Conservation (phyloP, 2,888 invertebrate species). For the Diarsia rubi region DNA sequence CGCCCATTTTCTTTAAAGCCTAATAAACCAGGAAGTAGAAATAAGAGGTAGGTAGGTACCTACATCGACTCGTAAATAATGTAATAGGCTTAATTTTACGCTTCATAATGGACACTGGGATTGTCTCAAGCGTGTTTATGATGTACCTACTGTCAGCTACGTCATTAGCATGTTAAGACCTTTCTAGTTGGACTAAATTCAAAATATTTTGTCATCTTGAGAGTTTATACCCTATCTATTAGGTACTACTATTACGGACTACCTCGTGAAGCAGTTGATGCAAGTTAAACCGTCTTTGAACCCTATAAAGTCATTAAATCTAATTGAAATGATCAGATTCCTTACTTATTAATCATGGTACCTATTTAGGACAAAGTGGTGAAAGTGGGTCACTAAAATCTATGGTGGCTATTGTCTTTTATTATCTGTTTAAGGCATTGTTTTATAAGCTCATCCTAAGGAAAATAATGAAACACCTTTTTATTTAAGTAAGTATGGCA, state of each 20-base stretch:
- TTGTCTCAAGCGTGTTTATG: neutral
- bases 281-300: neutral
- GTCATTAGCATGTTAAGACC: neutral
- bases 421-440: neutral
- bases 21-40: neutral
- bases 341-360: neutral
- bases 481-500: slow-evolving; percentile 5
- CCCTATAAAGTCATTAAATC: slow-evolving; percentile 3
- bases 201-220: neutral
- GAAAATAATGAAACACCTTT: slow-evolving; percentile 5
- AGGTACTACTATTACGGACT: too few relatives aligned
- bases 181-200: neutral
- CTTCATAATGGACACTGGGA: slow-evolving; percentile 4
- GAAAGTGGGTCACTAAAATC: slow-evolving; percentile 40
- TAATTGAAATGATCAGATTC: slow-evolving; percentile 9
- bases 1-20: neutral
- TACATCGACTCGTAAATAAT: neutral
- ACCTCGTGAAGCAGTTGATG: neutral
- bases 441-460: neutral
- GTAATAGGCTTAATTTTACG: slow-evolving; percentile 13
- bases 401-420: slow-evolving; percentile 13
- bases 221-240: neutral
- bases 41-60: neutral
- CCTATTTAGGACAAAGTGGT: neutral
- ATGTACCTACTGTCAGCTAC: neutral